Evolutionary conservation across 1,140 invertebrate genomes (phyloP), one percentile per base, ranked within the genome.

Genomic region (Zaprionus ornatus): DNA sequence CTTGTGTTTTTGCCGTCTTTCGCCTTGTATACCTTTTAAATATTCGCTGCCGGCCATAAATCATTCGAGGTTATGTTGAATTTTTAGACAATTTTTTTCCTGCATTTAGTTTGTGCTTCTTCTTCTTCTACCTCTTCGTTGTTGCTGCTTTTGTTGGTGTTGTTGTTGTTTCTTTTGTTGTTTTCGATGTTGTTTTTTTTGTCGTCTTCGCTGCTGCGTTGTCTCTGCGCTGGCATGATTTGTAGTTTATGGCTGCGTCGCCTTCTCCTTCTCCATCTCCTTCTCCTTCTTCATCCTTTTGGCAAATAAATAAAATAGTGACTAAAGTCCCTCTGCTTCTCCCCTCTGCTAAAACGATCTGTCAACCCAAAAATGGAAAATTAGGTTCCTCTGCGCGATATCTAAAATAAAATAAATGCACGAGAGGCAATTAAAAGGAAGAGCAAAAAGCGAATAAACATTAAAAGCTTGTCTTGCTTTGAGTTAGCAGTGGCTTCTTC

Each of bases 41-140:
- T 90, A 85, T 90, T 85, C 76, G 86, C 85, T 90, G 75, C 76
- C 86, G 77, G 84, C 85, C 82, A 90, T 90, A 90, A 90, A 90
- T 90, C 85, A 90, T 88, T 88, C 78, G 85, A 88, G 85, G 85
- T 88, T 88, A 88, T 90, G 85, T 90, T 90, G 85, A 85, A 90
- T 90, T 90, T 88, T 90, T 90, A 90, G 86, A 90, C 81, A 79
- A 78, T 84, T 84, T 86, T 85, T 85, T 83, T 42, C 40, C 63
- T 82, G 77, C 75, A 72, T 76, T 79, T 77, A 67, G 69, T 77
- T 32, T 32, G 29, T 32, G 29, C 29, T 32, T 32, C 29, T 27
- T 27, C 27, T 29, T 29, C 27, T 32, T 9, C 29, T 10, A 3
- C 29, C 10, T 32, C 29, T 32, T 32, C 29, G 29, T 10, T 32